Conservation (phyloP, 2,797 vertebrate species). For the Avahi laniger region DNA sequence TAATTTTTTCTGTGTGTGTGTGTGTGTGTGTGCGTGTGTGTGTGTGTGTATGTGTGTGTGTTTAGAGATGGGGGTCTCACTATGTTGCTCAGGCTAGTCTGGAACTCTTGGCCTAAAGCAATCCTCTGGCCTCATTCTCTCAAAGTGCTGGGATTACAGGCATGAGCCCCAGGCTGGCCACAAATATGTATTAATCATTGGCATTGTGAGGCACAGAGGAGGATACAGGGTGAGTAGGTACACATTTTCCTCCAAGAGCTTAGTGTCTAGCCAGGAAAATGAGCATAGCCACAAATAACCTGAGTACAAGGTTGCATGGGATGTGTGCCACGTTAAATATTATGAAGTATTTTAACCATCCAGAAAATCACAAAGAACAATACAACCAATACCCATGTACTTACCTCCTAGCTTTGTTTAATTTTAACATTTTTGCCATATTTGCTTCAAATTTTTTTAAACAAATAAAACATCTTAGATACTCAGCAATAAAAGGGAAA, state of each 20-base stretch:
- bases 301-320: neutral
- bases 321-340: neutral
- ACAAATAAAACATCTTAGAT: neutral
- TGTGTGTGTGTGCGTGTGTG: too few species aligned
- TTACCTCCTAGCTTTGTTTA: slow-evolving; percentile 11
- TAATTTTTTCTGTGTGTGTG: too few species aligned
- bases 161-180: too few species aligned
- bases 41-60: too few species aligned
- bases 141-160: too few species aligned
- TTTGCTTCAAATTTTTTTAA: neutral
- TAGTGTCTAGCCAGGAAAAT: neutral
- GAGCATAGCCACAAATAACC: neutral
- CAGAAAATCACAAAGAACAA: slow-evolving; percentile 26
- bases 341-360: neutral
- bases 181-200: neutral
- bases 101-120: too few species aligned
- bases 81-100: too few species aligned
- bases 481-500: slow-evolving; percentile 26
- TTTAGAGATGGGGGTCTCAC: too few species aligned
- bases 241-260: neutral
- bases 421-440: slow-evolving; percentile 30
- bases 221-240: neutral
- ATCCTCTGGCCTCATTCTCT: too few species aligned
- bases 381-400: neutral
- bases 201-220: neutral